Base-by-base conservation (phyloP, 2,113 vertebrate genomes). In the Oophaga pumilio region DNA sequence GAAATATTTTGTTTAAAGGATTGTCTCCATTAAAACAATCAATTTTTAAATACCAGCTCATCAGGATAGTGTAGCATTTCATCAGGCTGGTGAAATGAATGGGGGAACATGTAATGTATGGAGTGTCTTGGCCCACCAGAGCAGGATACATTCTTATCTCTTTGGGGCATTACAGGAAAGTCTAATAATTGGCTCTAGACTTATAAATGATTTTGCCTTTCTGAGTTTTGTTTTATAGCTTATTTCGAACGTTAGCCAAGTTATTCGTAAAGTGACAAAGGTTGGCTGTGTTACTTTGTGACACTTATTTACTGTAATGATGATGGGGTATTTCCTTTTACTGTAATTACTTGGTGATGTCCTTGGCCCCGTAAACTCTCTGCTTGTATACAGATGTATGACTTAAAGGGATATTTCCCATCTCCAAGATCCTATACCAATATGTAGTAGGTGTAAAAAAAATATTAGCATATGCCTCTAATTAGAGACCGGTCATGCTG, bases 241-340 rank as follows among this genome's bases (percentile, higher is more conserved):
- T 79, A 10, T 28, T 43, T 33, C 12, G 22, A 28, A 13, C 24
- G 0, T 60, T 60, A 33, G 78, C 56, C 78, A 80, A 20, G 26
- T 62, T 60, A 56, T 59, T 28, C 26, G 6, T 18, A 43, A 10
- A 12, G 26, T 28, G 26, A 60, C 78, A 64, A 82, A 59, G 6
- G 49, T 43, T 57, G 68, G 24, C 52, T 22, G 15, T 12, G 56
- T 26, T 73, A 43, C 52, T 11, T 7, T 33, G 12, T 33, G 43
- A 57, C 56, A 53, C 66, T 73, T 84, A 84, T 84, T 84, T 84
- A 73, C 82, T 71, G 82, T 26, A 84, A 73, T 28, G 10, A 43
- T 33, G 14, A 71, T 57, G 64, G n/a, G 62, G 49, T 28, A 84
- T 73, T 84, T 84, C 82, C 82, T 73, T 57, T 84, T 84, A 53